Evolutionary conservation across 2,888 invertebrate species (phyloP), one percentile per base, ranked within the genome.

Genomic region (Onchidella celtica): DNA sequence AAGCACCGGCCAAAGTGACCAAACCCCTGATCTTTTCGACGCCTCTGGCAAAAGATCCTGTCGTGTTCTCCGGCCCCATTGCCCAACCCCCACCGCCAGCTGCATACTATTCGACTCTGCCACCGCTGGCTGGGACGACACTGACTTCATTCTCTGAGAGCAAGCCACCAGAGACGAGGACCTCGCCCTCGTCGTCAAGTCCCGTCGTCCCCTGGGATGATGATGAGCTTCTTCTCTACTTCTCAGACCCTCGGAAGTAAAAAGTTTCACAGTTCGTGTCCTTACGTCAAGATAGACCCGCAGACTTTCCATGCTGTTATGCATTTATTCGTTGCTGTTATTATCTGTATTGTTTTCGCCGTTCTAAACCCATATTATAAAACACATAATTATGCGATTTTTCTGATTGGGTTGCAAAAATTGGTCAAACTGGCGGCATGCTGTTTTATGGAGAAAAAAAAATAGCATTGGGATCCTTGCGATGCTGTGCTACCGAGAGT

Each of bases 151-250:
- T 47, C 47, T 47, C 47, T 17, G 17, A 17, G 6, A 47, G 47
- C 47, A 17, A 47, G 47, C 47, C 47, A 17, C 3, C 65, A 24
- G 29, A 27, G 65, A 65, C 3, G 29, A 17, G 14, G 17, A 29
- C n/a, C n/a, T 65, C 65, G 3, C 17, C 65, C 29, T 21, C n/a
- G 6, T 55, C 55, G 11, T 24, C 4, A 4, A n/a, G 4, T 59
- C 27, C 65, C 17, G 65, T 27, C 65, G 29, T 65, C 65, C 65
- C 65, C 17, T 65, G 65, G 65, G 65, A 65, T 65, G 65, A 65
- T 65, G 65, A 24, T 4, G 65, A 65, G 17, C 65, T 65, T 6
- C 65, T 65, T 2, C 65, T 65, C 32, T 65, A 65, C 27, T 65
- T 65, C 65, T 65, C 65, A n/a, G 11, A 65, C 27, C 29, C 65